Evolutionary conservation across 2,113 vertebrate species (phyloP).

Genomic region (Numenius arquata): DNA sequence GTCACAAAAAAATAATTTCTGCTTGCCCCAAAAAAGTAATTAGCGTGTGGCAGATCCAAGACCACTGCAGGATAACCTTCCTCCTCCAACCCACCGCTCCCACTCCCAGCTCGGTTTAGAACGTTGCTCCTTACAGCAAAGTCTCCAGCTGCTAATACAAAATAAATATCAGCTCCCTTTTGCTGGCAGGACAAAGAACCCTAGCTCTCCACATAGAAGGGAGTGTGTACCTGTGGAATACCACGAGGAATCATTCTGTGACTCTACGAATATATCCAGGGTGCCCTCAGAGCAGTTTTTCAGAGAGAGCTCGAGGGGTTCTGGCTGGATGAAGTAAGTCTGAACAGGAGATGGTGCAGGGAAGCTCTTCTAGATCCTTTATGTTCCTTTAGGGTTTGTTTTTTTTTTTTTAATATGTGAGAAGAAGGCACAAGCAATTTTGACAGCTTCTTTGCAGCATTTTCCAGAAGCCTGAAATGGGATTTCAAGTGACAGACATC

Average conservation of each 20-base stretch:
- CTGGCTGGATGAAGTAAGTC: background rate
- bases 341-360: background rate
- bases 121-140: background rate
- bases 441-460: background rate
- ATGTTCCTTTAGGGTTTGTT: background rate
- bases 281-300: background rate
- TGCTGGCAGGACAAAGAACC: background rate
- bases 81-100: too few relatives aligned
- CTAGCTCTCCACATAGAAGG: background rate
- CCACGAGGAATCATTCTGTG: background rate
- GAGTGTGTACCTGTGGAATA: background rate
- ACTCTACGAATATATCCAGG: background rate
- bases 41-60: background rate
- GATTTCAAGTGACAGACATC: slow-evolving; percentile 11
- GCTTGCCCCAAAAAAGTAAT: background rate
- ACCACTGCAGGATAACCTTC: background rate
- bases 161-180: background rate
- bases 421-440: background rate
- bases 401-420: background rate
- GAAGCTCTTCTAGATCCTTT: background rate
- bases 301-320: background rate
- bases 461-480: slow-evolving; percentile 19
- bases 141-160: background rate
- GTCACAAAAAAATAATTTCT: background rate
- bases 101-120: background rate